Base-by-base conservation (phyloP, 2,888 invertebrate genomes). In the Actias luna region DNA sequence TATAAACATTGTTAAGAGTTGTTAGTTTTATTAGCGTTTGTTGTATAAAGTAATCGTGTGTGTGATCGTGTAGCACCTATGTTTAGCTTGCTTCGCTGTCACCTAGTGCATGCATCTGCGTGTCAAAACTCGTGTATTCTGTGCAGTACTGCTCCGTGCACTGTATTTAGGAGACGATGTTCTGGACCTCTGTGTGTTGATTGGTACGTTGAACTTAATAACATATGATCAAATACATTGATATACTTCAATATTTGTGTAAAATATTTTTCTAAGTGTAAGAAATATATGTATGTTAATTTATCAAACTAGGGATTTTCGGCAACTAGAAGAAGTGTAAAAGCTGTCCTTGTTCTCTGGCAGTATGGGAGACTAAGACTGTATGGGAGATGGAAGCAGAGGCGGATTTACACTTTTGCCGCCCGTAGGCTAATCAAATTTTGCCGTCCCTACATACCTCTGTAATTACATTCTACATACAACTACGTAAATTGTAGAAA, bases 21-120 rank as follows among this genome's bases (percentile, higher is more conserved):
- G 4, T 50, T 25, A 50, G 5, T 50, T 25, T 50, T 12, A 12
- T 22, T 25, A 25, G 25, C 0, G 46, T 25, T 25, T 50, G 12
- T 22, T 50, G 22, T n/a, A 50, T 5, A 25, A 25, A 16, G 25
- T 25, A 12, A 39, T 57, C 22, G 25, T 36, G 66, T 67, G 65
- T 60, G 46, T 66, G 67, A 67, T 66, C 63, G 63, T 76, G 65
- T 79, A 73, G 73, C 69, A 71, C 67, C 27, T 77, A 50, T 50
- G 69, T 76, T 78, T 88, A 89, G 89, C 71, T 74, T 70, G 71
- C 75, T 84, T 69, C 90, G 91, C 77, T 90, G 85, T 72, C 92
- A 92, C 80, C 86, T 88, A 80, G 92, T 92, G 82, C 92, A 92
- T 83, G 79, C 81, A 69, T 87, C 91, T 59, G 88, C 87, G 78